Conservation (phyloP, 2,888 invertebrate genomes). For the Pachliopta kotzebuea region DNA sequence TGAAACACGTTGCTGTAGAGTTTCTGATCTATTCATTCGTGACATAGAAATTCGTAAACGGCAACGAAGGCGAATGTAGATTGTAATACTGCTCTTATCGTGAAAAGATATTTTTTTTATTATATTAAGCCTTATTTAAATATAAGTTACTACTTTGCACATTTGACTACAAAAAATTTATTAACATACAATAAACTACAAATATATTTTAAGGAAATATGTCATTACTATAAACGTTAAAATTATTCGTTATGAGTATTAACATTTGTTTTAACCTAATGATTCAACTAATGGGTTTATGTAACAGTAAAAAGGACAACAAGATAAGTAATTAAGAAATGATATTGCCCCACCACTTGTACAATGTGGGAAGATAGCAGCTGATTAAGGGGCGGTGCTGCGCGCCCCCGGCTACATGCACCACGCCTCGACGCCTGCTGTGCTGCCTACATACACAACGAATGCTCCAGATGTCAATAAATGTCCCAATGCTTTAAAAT, state of each 20-base stretch:
- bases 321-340: constrained; percentile 24
- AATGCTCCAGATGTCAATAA: constrained; percentile 14
- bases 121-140: constrained; percentile 15
- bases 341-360: constrained; percentile 20
- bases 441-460: constrained; percentile 38
- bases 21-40: constrained; percentile 53
- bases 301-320: constrained; percentile 6
- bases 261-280: neutral
- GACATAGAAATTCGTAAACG: constrained; percentile 43
- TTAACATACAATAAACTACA: neutral
- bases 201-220: neutral
- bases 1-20: constrained; percentile 41
- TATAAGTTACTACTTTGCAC: neutral
- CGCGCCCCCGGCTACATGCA: constrained; percentile 47
- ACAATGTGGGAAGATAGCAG: constrained; percentile 56
- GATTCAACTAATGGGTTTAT: neutral
- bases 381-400: constrained; percentile 42
- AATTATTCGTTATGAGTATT: neutral
- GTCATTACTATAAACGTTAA: neutral
- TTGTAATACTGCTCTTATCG: constrained; percentile 41
- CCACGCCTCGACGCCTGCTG: constrained; percentile 68
- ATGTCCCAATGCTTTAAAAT: constrained; percentile 8
- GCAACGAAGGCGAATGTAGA: constrained; percentile 50
- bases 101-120: neutral
- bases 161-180: neutral